These are phyloP conservation scores for Cossypha caffra DNA, from an alignment of 2,797 vertebrate genomes.

Conservation along the genomic window DNA sequence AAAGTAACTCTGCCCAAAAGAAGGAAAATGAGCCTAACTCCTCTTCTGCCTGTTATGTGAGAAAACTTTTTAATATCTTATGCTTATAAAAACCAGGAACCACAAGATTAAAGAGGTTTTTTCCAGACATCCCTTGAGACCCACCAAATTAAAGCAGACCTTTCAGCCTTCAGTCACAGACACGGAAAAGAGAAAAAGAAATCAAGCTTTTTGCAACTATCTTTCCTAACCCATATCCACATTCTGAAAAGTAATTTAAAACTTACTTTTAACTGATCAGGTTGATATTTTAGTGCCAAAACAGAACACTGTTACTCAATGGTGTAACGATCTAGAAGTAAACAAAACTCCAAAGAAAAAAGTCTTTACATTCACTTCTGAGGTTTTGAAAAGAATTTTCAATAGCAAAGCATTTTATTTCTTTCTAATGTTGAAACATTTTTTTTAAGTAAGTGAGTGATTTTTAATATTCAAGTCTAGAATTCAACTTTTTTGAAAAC, in stretches of 20 bases:
- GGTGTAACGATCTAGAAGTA: not conserved
- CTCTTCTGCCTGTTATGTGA: fast-evolving
- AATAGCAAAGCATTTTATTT: not conserved
- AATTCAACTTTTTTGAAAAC: not conserved
- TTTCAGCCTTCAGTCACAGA: not conserved
- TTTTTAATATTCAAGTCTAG: not conserved
- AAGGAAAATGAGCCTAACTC: not conserved
- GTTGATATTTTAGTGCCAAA: not conserved
- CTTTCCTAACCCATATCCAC: not conserved
- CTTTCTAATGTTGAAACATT: not conserved
- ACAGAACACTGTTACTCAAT: not conserved
- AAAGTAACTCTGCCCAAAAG: not conserved
- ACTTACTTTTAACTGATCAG: not conserved
- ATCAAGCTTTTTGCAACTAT: not conserved
- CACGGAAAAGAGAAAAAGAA: not conserved
- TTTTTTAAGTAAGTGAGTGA: not conserved
- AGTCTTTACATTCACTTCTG: not conserved
- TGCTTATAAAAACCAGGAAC: not conserved
- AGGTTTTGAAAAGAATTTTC: not conserved
- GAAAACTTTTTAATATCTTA: not conserved
- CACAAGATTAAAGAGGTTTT: not conserved
- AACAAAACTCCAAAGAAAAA: not conserved
- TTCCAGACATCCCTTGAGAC: not conserved
- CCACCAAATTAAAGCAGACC: not conserved
- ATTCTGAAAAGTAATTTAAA: not conserved